phyloP scores from a whole-genome alignment of 2,797 vertebrate genomes.

The Avahi laniger region DNA sequence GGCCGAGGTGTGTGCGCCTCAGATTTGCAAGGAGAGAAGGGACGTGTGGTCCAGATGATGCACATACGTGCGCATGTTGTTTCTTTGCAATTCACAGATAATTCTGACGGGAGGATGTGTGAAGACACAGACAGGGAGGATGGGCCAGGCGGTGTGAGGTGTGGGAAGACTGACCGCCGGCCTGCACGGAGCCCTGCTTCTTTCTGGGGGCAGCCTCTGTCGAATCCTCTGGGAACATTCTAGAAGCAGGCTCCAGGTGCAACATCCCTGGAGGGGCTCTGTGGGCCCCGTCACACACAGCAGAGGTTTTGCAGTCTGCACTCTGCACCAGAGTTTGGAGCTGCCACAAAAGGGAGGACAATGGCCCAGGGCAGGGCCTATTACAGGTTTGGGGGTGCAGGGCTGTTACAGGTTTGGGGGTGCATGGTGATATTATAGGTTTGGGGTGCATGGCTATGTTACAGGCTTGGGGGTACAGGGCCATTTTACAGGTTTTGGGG shows the following conservation, averaged over 20 bases:
- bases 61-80: rapidly evolving
- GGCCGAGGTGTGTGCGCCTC: rapidly evolving
- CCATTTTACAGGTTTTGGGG: too few species aligned
- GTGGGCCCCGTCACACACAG: rapidly evolving
- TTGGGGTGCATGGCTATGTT: too few species aligned
- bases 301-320: rapidly evolving
- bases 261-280: rapidly evolving
- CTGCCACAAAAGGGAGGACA: rapidly evolving
- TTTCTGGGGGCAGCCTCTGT: background rate
- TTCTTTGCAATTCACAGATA: background rate
- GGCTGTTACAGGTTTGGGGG: too few species aligned
- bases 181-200: too few species aligned
- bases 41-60: background rate
- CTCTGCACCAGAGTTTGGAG: background rate
- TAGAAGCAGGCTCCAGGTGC: background rate
- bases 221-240: background rate
- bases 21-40: rapidly evolving
- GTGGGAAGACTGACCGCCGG: background rate
- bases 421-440: too few species aligned
- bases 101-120: too few species aligned
- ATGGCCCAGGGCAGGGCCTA: rapidly evolving
- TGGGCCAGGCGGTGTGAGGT: background rate
- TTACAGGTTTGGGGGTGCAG: too few species aligned
- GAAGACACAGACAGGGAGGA: background rate
- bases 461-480: too few species aligned